A percentile compares a stretch with the other conserved stretches of the same genome.
Conservation (phyloP, 2,113 vertebrate genomes). For the Anguilla rostrata region DNA sequence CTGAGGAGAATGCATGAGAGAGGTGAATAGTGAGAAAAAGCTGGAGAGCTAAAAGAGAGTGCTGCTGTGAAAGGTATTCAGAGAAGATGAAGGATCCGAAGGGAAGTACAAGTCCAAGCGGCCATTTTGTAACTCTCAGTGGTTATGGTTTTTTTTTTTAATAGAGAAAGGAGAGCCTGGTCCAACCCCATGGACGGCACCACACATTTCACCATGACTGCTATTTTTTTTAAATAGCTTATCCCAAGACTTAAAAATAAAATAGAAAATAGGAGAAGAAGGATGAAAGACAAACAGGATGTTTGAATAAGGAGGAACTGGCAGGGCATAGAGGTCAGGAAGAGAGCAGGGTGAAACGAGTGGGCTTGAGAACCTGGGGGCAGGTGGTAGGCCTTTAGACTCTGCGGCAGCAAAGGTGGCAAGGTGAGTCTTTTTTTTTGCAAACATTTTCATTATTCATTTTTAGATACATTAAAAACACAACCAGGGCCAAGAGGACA, state of each 20-base stretch:
- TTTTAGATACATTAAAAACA: neutral
- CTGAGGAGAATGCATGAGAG: neutral
- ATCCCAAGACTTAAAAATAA: neutral
- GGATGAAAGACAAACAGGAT: neutral
- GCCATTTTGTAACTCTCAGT: neutral
- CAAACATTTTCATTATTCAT: neutral
- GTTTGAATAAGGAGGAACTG: neutral
- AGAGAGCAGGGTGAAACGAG: neutral
- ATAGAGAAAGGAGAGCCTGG: no score
- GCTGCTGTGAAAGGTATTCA: neutral
- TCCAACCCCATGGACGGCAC: no score
- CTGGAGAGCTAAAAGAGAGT: neutral
- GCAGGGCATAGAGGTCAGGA: neutral
- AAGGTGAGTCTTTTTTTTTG: constrained; percentile 15
- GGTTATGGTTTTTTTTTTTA: neutral
- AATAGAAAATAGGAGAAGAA: neutral
- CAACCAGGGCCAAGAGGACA: no score
- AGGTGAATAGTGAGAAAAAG: neutral
- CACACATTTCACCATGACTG: no score
- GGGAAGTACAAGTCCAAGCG: neutral
- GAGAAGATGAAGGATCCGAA: neutral
- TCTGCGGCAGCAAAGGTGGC: constrained; percentile 10
- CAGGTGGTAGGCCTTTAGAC: constrained; percentile 8
- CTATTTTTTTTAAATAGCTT: no score
- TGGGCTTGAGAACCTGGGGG: neutral